A percentile compares a stretch with the other conserved stretches of the same genome.
Conservation (phyloP, 2,888 invertebrate species). For the Protophormia terraenovae region DNA sequence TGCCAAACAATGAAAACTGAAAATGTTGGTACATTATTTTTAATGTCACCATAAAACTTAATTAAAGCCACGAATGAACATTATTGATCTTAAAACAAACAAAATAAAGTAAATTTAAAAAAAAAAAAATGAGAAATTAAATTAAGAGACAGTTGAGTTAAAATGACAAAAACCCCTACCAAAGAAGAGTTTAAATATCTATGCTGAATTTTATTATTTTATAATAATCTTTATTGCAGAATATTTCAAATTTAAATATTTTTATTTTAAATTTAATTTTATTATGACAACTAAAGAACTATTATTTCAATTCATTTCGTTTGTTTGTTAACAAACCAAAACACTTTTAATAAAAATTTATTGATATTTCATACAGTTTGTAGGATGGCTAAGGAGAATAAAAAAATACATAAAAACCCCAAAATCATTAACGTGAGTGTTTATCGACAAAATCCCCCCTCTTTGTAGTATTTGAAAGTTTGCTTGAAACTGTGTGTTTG, state of each 20-base stretch:
- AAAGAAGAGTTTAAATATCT: neutral
- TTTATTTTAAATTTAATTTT: too few species aligned
- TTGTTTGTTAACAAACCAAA: too few species aligned
- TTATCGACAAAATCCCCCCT: neutral
- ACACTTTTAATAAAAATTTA: too few species aligned
- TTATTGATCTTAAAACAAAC: constrained; percentile 54
- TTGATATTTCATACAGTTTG: neutral
- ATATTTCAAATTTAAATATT: too few species aligned
- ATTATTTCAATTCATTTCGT: too few species aligned
- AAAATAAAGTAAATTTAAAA: neutral
- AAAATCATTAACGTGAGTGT: constrained; percentile 4
- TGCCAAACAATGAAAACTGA: constrained; percentile 44
- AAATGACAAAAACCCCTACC: neutral
- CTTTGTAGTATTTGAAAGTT: neutral
- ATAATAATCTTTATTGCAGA: too few species aligned
- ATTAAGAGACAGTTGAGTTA: neutral
- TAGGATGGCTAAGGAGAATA: neutral
- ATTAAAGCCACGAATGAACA: constrained; percentile 55
- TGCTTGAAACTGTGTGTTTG: neutral
- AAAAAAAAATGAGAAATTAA: neutral
- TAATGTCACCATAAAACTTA: constrained; percentile 60
- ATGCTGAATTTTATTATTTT: too few species aligned
- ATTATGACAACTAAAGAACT: too few species aligned
- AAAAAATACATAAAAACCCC: neutral
- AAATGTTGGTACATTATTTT: constrained; percentile 58